A percentile compares a stretch with the other conserved stretches of the same genome.
Conservation (phyloP, 1,140 invertebrate species). For the Eumaeus atala region DNA sequence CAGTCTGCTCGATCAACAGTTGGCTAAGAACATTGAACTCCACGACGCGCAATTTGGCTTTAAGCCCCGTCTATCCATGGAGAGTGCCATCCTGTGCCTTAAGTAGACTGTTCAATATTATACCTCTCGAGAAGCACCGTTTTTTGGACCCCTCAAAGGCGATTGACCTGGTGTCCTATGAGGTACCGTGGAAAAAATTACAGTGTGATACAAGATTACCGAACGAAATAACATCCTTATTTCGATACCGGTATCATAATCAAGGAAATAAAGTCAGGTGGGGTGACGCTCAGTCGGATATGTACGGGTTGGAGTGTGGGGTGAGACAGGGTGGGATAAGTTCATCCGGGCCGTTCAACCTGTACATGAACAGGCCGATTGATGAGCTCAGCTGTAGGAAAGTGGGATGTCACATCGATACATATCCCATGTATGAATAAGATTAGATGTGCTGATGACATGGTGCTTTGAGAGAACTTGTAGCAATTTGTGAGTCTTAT, state of each 20-base stretch:
- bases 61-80: constrained; percentile 18
- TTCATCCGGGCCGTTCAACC: too few relatives aligned
- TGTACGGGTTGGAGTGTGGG: too few relatives aligned
- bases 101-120: constrained; percentile 25
- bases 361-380: constrained; percentile 1
- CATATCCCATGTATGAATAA: not conserved
- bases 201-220: not conserved
- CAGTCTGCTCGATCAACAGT: constrained; percentile 3
- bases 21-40: constrained; percentile 2
- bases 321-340: too few relatives aligned
- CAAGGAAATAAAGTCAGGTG: not conserved
- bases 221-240: too few relatives aligned
- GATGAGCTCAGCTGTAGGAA: not conserved
- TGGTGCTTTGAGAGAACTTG: not conserved
- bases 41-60: constrained; percentile 21
- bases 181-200: constrained; percentile 5
- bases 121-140: constrained; percentile 18
- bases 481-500: too few relatives aligned
- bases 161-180: not conserved
- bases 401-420: not conserved
- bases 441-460: not conserved
- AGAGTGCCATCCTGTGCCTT: constrained; percentile 22
- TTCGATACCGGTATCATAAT: too few relatives aligned
- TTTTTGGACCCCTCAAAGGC: constrained; percentile 13
- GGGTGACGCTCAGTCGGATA: too few relatives aligned